Evolutionary conservation across 2,888 invertebrate species (phyloP).

Genomic region (Stenoptilia bipunctidactyla): DNA sequence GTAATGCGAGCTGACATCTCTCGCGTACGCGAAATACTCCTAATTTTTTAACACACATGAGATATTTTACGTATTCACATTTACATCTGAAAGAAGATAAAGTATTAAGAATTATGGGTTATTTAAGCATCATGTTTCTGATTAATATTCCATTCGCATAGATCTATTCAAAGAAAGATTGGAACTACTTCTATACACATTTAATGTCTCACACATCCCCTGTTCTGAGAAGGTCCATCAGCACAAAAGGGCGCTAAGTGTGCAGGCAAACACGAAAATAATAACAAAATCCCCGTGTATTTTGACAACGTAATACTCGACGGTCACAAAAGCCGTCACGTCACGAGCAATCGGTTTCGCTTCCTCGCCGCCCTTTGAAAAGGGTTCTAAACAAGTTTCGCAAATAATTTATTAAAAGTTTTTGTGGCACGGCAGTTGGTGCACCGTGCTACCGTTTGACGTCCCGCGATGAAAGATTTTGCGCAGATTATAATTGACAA

Average conservation of each 20-base stretch:
- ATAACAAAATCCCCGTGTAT: conserved; percentile 69
- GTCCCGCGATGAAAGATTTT: conserved; percentile 51
- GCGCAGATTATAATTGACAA: conserved; percentile 66
- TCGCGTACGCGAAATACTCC: conserved; percentile 49
- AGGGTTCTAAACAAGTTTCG: conserved; percentile 63
- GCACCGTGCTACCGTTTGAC: conserved; percentile 56
- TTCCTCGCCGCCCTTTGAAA: conserved; percentile 59
- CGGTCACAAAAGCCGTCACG: conserved; percentile 64
- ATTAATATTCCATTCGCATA: conserved; percentile 60
- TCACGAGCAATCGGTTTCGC: conserved; percentile 67
- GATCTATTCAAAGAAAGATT: conserved; percentile 47
- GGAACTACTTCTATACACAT: conserved; percentile 30
- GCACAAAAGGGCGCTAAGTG: conserved; percentile 66
- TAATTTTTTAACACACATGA: conserved; percentile 38
- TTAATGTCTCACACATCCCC: conserved; percentile 53
- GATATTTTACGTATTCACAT: conserved; percentile 27
- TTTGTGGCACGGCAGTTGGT: conserved; percentile 30
- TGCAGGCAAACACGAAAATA: conserved; percentile 68
- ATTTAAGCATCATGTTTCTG: conserved; percentile 12
- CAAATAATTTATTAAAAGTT: conserved; percentile 66
- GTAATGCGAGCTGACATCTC: conserved; percentile 43
- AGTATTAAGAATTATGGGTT: neutral
- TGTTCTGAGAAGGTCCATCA: conserved; percentile 46
- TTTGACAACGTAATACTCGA: conserved; percentile 70
- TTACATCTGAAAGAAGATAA: conserved; percentile 15